Evolutionary conservation across 2,113 vertebrate species (phyloP).

Genomic region (cattle (Bos taurus)): ARS-UCD2.0 NC_037349.1:32101501-32102000

Average conservation of each 20-base stretch:
- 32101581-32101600: not conserved
- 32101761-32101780: not conserved
- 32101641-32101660: not conserved
- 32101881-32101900: not conserved
- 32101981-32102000: not conserved
- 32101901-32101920: not conserved
- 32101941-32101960: not conserved
- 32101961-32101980: not conserved
- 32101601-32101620: not conserved
- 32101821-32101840: not conserved
- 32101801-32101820: not conserved
- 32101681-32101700: not conserved
- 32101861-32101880: not conserved
- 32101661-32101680: not conserved
- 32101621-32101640: not conserved
- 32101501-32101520: not conserved
- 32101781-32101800: not conserved
- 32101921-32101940: too few species aligned
- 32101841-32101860: not conserved
- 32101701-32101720: not conserved
- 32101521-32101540: not conserved
- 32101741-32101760: not conserved
- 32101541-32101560: not conserved
- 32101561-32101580: not conserved
- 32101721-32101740: not conserved